These are phyloP conservation scores for Eulemur coronatus DNA, from an alignment of 2,797 vertebrate species.

Conservation along the genomic window DNA sequence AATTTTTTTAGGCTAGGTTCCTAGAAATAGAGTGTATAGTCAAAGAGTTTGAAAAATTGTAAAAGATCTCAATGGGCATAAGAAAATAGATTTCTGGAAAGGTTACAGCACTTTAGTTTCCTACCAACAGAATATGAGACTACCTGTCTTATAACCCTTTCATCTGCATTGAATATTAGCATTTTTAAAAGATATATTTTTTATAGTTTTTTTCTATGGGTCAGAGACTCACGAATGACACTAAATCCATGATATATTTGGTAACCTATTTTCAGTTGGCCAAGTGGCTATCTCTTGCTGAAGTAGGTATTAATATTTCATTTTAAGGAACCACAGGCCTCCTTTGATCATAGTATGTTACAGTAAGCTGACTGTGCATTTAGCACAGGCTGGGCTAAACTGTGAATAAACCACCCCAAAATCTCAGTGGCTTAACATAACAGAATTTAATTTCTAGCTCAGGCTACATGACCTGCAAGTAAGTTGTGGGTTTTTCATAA, in stretches of 20 bases:
- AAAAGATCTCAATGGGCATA: neutral
- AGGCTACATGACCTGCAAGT: neutral
- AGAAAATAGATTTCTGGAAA: neutral
- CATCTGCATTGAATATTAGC: neutral
- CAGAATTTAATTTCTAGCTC: neutral
- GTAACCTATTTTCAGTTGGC: conserved; percentile 18
- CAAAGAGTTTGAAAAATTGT: neutral
- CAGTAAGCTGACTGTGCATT: neutral
- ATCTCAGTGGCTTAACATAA: neutral
- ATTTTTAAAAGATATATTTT: conserved; percentile 26
- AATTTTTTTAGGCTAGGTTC: neutral
- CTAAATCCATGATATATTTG: conserved; percentile 16
- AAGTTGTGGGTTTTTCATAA: neutral
- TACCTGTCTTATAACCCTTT: neutral
- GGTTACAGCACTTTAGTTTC: neutral
- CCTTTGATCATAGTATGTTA: neutral
- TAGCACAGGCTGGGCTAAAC: neutral
- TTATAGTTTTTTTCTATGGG: neutral
- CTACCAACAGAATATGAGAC: neutral
- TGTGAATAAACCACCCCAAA: conserved; percentile 2
- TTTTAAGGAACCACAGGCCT: neutral
- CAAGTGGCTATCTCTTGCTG: conserved; percentile 14
- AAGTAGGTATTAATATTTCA: conserved; percentile 47
- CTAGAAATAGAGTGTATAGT: neutral
- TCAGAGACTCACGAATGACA: neutral